A percentile compares a stretch with the other conserved stretches of the same genome.
Evolutionary conservation across 2,888 invertebrate species (phyloP).

Genomic region (Drosophila mimetica): DNA sequence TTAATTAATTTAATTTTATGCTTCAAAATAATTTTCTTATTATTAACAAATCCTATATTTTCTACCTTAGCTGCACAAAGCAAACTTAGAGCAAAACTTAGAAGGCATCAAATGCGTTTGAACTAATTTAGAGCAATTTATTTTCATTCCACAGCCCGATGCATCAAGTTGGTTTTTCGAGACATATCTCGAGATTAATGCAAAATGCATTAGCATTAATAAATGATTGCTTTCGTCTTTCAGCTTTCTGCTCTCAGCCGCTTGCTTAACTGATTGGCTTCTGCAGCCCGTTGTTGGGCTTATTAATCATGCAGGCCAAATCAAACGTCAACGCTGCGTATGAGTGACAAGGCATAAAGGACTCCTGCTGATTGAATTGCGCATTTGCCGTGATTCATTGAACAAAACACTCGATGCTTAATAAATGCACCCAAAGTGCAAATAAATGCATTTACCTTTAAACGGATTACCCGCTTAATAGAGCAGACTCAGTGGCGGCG

Average conservation of each 20-base stretch:
- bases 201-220: slow-evolving; percentile 71
- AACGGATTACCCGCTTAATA: slow-evolving; percentile 65
- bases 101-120: slow-evolving; percentile 72
- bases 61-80: no score
- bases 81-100: slow-evolving; percentile 52
- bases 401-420: slow-evolving; percentile 36
- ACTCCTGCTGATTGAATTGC: slow-evolving; percentile 19
- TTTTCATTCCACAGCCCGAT: slow-evolving; percentile 66
- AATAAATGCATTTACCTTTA: slow-evolving; percentile 53
- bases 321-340: slow-evolving; percentile 39
- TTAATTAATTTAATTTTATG: no score
- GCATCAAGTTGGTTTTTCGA: slow-evolving; percentile 44
- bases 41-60: no score
- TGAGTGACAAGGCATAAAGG: slow-evolving; percentile 41
- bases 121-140: slow-evolving; percentile 76
- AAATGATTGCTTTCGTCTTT: slow-evolving; percentile 46
- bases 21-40: no score
- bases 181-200: slow-evolving; percentile 63
- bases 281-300: slow-evolving; percentile 2
- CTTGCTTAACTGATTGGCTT: slow-evolving; percentile 26
- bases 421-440: slow-evolving; percentile 40
- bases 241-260: slow-evolving; percentile 44
- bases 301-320: slow-evolving; percentile 27
- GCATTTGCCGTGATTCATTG: slow-evolving; percentile 49
- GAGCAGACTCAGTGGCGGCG: slow-evolving; percentile 31